phyloP scores from a whole-genome alignment of 1,140 invertebrate genomes.

The Leguminivora glycinivorella region DNA sequence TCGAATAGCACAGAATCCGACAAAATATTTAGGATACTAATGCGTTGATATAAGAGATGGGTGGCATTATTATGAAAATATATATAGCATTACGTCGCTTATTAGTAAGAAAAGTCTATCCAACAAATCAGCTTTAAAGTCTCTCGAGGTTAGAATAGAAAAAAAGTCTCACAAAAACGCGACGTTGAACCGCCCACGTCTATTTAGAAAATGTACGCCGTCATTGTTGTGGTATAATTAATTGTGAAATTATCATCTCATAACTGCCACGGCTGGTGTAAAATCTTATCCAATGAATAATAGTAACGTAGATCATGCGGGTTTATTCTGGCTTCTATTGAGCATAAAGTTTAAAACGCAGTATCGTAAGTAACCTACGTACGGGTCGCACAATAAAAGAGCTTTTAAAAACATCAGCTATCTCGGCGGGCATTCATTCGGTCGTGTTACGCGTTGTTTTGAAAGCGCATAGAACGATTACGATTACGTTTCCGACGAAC shows the following conservation, averaged over 20 bases:
- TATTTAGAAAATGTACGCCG: conserved; percentile 12
- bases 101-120: conserved; percentile 16
- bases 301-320: conserved; percentile 13
- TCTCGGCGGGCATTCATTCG: conserved; percentile 59
- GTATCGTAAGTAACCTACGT: conserved; percentile 32
- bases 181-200: conserved; percentile 12
- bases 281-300: conserved; percentile 29
- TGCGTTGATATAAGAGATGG: conserved; percentile 16
- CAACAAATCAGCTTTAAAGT: conserved; percentile 17
- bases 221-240: conserved; percentile 18
- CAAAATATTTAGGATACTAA: not conserved
- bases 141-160: conserved; percentile 1
- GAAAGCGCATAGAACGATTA: conserved; percentile 71
- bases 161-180: conserved; percentile 13
- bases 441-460: conserved; percentile 74
- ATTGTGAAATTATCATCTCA: conserved; percentile 29
- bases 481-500: conserved; percentile 74
- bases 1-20: not conserved
- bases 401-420: conserved; percentile 71
- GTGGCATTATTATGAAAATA: conserved; percentile 21
- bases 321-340: conserved; percentile 17
- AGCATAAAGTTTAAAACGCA: conserved; percentile 35
- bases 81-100: conserved; percentile 1
- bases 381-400: conserved; percentile 66
- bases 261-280: conserved; percentile 22